Conservation (phyloP, 37 sponge, comb jelly and placozoan genomes). For the Trichoplax adhaerens region DNA sequence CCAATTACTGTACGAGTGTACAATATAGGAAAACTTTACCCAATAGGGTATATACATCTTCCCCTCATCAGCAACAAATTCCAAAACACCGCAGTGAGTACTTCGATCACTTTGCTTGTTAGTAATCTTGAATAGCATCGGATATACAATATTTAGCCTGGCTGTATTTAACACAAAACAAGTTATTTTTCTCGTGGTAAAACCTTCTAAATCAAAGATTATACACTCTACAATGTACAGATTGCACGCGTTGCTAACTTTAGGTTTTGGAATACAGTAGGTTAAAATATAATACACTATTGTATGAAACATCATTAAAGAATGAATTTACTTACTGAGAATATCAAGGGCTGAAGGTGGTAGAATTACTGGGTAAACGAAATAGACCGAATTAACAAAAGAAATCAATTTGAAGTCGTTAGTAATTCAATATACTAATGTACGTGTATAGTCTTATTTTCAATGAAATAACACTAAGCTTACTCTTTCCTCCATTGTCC, state of each 20-base stretch:
- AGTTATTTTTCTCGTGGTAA: no score
- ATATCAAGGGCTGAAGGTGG: slow-evolving; percentile 89
- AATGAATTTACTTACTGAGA: slow-evolving; percentile 27
- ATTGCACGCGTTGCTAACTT: background rate
- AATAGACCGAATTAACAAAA: background rate
- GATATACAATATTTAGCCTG: slow-evolving; percentile 62
- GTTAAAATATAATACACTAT: background rate
- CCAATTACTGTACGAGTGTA: background rate
- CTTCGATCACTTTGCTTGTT: slow-evolving; percentile 8
- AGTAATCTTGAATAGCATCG: slow-evolving; percentile 84
- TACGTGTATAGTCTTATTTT: background rate
- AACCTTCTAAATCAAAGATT: no score
- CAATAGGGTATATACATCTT: slow-evolving; percentile 82
- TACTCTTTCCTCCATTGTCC: slow-evolving; percentile 77
- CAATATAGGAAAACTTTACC: slow-evolving; percentile 31
- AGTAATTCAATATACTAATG: background rate
- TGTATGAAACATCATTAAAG: background rate
- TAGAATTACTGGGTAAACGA: slow-evolving; percentile 49
- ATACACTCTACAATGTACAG: background rate
- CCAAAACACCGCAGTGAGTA: slow-evolving; percentile 90
- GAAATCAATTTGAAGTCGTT: no score
- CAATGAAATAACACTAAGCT: background rate
- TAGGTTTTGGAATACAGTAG: background rate
- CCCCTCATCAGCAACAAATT: slow-evolving; percentile 96
- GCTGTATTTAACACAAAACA: background rate